Evolutionary conservation across 2,797 vertebrate genomes (phyloP), one percentile per base, ranked within the genome.

Genomic region (Melanotaenia nigrans): DNA sequence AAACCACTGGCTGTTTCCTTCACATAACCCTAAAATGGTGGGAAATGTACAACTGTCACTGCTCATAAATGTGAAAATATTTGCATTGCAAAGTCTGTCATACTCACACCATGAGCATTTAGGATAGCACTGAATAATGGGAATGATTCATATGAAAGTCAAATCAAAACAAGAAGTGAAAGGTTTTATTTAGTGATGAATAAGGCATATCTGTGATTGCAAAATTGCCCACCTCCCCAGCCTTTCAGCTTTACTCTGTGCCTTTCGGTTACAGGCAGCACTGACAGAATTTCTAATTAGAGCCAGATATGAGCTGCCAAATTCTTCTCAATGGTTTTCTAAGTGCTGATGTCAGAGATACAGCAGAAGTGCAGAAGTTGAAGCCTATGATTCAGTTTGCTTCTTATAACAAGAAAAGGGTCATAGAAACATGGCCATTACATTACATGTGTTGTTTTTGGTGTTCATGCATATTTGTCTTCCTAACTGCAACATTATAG

Each of bases 261-360:
- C 75, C 42, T 87, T 72, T 78, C 63, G 54, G 71, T 77, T 82
- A 71, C 73, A 73, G 81, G 58, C 66, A 58, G 62, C 33, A 11
- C 77, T 89, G 85, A 88, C 84, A 87, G 72, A 79, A 75, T 22
- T 82, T 78, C 77, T 93, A 92, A 92, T 92, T 86, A 86, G 75
- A 92, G 86, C 87, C 91, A 93, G 92, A 92, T 74, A 81, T 40
- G 36, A 75, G 73, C 79, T 88, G 88, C 88, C 90, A 91, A 82
- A 88, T 85, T 86, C 84, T 76, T 85, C 72, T 84, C 79, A 71
- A 86, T 90, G 85, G 85, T 91, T 90, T 86, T 77, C 79, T 64
- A 61, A 82, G 81, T 51, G 22, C 78, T 91, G 89, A 91, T 88
- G 90, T 93, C 90, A 93, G 85, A 82, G 85, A 87, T 69, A 70